Conservation (phyloP, 2,888 invertebrate genomes). For the Brenthis ino region DNA sequence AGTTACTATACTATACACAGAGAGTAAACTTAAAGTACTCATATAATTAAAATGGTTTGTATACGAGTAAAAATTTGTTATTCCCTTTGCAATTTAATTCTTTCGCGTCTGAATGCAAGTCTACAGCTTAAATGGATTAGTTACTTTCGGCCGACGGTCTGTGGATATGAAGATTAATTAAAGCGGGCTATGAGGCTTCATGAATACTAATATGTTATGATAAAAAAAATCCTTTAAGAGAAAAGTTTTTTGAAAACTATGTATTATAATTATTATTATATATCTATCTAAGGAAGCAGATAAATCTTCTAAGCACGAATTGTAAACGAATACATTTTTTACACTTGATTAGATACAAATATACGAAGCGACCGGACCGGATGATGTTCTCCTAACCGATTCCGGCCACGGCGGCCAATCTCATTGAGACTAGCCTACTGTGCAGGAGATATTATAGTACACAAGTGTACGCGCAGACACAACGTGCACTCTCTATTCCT, state of each 20-base stretch:
- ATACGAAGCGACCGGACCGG: no score
- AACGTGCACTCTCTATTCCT: no score
- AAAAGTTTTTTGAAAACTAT: conserved; percentile 1
- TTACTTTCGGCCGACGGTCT: conserved; percentile 45
- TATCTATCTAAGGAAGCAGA: no score
- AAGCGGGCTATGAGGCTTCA: conserved; percentile 11
- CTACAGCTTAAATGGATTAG: conserved; percentile 49
- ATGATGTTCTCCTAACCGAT: no score
- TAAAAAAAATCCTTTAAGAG: not conserved
- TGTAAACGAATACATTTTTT: no score
- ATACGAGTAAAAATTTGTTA: conserved; percentile 10
- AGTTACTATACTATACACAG: not conserved
- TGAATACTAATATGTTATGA: conserved; percentile 18
- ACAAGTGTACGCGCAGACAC: no score
- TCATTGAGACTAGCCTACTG: no score
- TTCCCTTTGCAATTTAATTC: conserved; percentile 11
- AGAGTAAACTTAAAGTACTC: not conserved
- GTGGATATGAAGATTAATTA: conserved; percentile 25
- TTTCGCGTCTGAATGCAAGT: conserved; percentile 23
- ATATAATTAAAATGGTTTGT: not conserved
- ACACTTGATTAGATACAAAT: no score
- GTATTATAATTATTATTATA: not conserved
- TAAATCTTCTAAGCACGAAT: no score
- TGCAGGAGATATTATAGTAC: no score
- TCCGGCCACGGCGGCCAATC: no score